Base-by-base conservation (phyloP, 2,888 invertebrate species). In the Ephialtes manifestator region DNA sequence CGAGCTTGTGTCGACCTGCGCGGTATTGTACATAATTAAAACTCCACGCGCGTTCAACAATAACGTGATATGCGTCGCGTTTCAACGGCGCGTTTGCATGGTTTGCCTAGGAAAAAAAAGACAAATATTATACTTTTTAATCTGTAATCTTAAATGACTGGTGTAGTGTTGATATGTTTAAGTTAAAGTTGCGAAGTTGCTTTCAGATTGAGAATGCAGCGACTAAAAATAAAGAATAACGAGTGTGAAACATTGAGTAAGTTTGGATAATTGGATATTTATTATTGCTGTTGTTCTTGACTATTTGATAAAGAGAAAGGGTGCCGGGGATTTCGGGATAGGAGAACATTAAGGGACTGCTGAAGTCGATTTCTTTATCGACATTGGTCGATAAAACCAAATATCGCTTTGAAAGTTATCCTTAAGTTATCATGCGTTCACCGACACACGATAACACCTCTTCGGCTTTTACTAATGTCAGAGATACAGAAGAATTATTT, bases 71-170 rank as follows among this genome's bases (percentile, higher is more conserved):
- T 2, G 3, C 28, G 28, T 60, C 53, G 24, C 28, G 39, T 39
- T 39, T 39, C 15, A 70, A 70, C n/a, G 11, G 20, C 18, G 39
- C 35, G 55, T n/a, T 63, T 31, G n/a, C 8, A 28, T 11, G 18
- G 74, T 74, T 72, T 51, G 60, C 55, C 24, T 77, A 55, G 68
- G 39, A 20, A 76, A 18, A 76, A 58, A 68, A 77, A 53, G 39
- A 74, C 67, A 74, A 70, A 78, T 55, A 82, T 82, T 55, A 82
- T 82, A 78, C 74, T 81, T 85, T 85, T 77, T 74, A 81, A 72
- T 68, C 78, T 55, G 63, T 81, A 78, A 81, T 65, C 20, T 53
- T 35, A 53, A 85, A 74, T 74, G 63, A 78, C 72, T 65, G 72
- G 77, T 81, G 68, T 84, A 70, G 74, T 68, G 72, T 77, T 75